Base-by-base conservation (phyloP, 2,888 invertebrate species). In the Andrena hattorfiana region DNA sequence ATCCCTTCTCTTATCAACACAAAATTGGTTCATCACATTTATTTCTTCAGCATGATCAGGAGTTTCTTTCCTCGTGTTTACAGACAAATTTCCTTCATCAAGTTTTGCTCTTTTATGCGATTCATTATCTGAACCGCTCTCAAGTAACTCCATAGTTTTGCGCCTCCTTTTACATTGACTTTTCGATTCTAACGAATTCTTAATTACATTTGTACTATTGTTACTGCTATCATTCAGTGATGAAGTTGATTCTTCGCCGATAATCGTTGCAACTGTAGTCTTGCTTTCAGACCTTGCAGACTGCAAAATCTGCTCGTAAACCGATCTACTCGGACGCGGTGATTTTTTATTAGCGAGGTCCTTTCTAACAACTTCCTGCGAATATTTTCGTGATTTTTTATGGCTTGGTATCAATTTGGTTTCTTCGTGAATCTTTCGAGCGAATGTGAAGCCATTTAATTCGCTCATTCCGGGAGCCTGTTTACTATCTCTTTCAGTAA, bases 221-320 rank as follows among this genome's bases (percentile, higher is more conserved):
- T 30, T 62, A 26, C 7, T 59, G 42, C 26, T 42, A 28, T 70
- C 60, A 26, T 42, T 16, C 26, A 48, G n/a, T 8, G 42, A 42
- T 42, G 7, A 10, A 54, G 23, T 16, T 56, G 26, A 30, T 13
- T 56, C 60, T 16, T 16, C 7, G 13, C 16, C 60, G 23, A 5
- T 4, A 4, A 16, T 7, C 2, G 16, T 62, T 60, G 77, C 56
- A 13, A 69, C 54, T 13, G 59, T 30, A 16, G 28, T 49, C 48
- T 49, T 77, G 13, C 64, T 26, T 49, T 16, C n/a, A 23, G 70
- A 63, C 23, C 54, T 78, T 35, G 68, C 72, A 64, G 60, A 81
- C 54, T 77, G 26, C 23, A 85, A 69, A 64, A 84, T 75, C 54
- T 85, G 75, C 23, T 89, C 84, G n/a, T 85, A 88, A 68, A 84